These are phyloP conservation scores for Echiichthys vipera DNA, from an alignment of 2,797 vertebrate genomes.

Conservation along the genomic window DNA sequence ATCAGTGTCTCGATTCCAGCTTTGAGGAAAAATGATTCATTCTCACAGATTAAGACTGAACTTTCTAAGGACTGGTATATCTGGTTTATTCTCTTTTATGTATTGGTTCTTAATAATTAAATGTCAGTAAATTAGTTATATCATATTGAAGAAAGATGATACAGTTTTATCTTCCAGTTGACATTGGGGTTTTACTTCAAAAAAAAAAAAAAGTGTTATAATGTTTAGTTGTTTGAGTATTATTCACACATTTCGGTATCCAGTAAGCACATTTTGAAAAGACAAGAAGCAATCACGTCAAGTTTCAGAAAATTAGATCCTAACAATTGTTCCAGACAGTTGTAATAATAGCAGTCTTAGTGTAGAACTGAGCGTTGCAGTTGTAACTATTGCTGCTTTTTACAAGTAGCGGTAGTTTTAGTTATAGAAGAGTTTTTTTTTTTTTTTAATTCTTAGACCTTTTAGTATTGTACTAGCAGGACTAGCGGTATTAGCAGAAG, in stretches of 20 bases:
- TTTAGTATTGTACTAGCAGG: background rate
- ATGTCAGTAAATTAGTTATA: background rate
- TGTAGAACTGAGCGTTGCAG: background rate
- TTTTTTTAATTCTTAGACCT: background rate
- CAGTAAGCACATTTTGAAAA: background rate
- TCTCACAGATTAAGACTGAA: background rate
- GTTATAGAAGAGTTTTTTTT: background rate
- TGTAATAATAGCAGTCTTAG: background rate
- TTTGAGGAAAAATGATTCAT: conserved; percentile 22
- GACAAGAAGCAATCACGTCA: background rate
- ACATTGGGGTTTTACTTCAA: too few species aligned
- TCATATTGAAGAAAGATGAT: background rate
- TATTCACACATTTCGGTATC: background rate
- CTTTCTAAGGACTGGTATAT: background rate
- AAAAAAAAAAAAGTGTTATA: too few species aligned
- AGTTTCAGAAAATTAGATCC: too few species aligned
- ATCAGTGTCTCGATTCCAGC: conserved; percentile 26
- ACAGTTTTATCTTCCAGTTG: background rate
- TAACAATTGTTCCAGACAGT: too few species aligned
- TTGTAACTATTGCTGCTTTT: background rate
- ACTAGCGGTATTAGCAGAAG: background rate
- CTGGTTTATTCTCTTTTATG: background rate
- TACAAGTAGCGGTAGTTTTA: background rate
- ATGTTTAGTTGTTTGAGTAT: background rate
- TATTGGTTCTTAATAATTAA: background rate